These are phyloP conservation scores for Periophthalmus modestus DNA, from an alignment of 2,113 vertebrate species.

Conservation along the genomic window DNA sequence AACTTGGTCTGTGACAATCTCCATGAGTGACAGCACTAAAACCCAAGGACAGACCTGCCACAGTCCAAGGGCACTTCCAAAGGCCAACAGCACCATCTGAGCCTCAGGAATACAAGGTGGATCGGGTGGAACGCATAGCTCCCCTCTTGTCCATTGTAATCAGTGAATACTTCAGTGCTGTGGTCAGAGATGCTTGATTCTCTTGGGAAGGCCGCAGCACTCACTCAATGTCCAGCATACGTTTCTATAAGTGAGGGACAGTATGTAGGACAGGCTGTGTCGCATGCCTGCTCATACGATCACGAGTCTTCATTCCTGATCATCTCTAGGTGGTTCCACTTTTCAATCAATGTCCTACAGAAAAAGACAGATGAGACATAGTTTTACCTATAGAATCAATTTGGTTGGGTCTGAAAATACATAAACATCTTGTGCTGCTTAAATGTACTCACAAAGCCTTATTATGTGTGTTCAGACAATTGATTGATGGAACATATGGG, in stretches of 20 bases:
- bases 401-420: not conserved
- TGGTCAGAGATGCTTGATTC: constrained; percentile 47
- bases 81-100: constrained; percentile 2
- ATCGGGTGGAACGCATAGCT: not conserved
- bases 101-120: constrained; percentile 3
- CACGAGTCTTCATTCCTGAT: constrained; percentile 19
- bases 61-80: constrained; percentile 28
- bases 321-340: constrained; percentile 28
- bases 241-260: constrained; percentile 15
- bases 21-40: constrained; percentile 44
- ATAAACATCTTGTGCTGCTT: not conserved
- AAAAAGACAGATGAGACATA: constrained; percentile 17
- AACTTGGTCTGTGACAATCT: constrained; percentile 21
- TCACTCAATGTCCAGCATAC: constrained; percentile 5
- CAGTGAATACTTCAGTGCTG: constrained; percentile 30
- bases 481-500: not conserved
- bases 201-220: constrained; percentile 21
- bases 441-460: not conserved
- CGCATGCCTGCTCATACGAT: not conserved
- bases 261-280: constrained; percentile 39
- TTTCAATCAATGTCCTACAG: constrained; percentile 2
- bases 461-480: not conserved
- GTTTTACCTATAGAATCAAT: constrained; percentile 18
- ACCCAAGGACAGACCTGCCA: constrained; percentile 35
- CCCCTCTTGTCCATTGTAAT: constrained; percentile 20